These are phyloP conservation scores for Hippocampus comes DNA, from an alignment of 2,113 vertebrate species.

Conservation along the genomic window DNA sequence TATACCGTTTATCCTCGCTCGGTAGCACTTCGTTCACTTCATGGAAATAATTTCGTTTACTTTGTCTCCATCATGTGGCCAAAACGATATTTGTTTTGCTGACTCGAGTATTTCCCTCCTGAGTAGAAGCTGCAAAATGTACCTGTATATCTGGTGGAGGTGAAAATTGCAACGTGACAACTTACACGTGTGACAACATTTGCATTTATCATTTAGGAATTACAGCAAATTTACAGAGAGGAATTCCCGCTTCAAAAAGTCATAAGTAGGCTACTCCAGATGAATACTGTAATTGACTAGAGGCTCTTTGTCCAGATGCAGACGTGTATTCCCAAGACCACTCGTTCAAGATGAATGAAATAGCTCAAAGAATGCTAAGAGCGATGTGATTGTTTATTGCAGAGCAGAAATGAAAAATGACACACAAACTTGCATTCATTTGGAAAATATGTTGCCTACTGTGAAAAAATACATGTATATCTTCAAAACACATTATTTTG, in stretches of 20 bases:
- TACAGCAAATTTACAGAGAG: too few relatives aligned
- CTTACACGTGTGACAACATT: too few relatives aligned
- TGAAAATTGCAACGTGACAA: too few relatives aligned
- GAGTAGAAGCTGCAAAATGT: too few relatives aligned
- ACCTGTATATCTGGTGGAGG: too few relatives aligned
- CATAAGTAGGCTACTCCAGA: too few relatives aligned
- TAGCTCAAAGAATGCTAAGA: background rate
- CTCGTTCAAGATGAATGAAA: background rate
- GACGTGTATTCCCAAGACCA: background rate
- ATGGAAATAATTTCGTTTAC: background rate
- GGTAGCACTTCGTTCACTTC: too few relatives aligned
- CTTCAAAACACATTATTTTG: background rate
- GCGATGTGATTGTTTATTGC: constrained; percentile 58
- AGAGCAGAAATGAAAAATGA: constrained; percentile 23
- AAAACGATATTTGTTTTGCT: constrained; percentile 1
- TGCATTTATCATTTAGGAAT: too few relatives aligned
- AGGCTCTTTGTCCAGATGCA: too few relatives aligned
- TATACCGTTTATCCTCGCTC: too few relatives aligned
- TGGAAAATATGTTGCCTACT: background rate
- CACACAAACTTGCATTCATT: constrained; percentile 34
- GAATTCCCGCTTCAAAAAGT: too few relatives aligned
- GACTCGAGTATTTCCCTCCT: background rate
- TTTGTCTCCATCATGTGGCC: constrained; percentile 40
- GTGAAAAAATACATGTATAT: background rate
- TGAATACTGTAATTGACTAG: too few relatives aligned